Evolutionary conservation across 2,113 vertebrate genomes (phyloP), one percentile per base, ranked within the genome.

Genomic region (Callocephalon fimbriatum): DNA sequence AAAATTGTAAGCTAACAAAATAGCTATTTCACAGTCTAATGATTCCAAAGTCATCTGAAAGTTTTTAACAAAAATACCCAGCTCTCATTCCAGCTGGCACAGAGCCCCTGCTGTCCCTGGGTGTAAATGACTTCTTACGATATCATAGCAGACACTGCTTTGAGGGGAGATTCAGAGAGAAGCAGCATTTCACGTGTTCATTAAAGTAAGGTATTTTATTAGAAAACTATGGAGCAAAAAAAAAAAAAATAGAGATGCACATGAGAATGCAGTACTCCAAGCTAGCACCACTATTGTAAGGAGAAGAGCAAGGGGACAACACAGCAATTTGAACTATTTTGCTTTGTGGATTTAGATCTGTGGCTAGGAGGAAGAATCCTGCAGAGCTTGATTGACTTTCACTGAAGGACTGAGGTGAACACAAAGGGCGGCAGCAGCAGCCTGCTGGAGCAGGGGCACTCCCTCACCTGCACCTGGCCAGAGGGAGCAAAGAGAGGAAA

Each of bases 1-100:
- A 94, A 86, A 81, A 21, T 0, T 6, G 37, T 47, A 95, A 86
- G 50, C 38, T 88, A 94, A 76, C 3, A 9, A 93, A 79, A 86
- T 44, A 62, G 45, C 38, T 92, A 67, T 95, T 95, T 94, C 90
- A 88, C 63, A 74, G 62, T 83, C 95, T 83, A 86, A 62, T 42
- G 53, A 82, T 47, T 94, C 82, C 71, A 77, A 90, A 95, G 58
- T 59, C 3, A 84, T 83, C 75, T n/a, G 42, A 92, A 96, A 92
- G 63, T 35, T 84, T 93, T 83, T 66, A 63, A 93, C 45, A 77
- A 88, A 95, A 92, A 67, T 44, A 37, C 75, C 27, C 45, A 54
- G 29, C 38, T 73, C 79, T 83, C 32, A 58, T 76, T 94, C 65
- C 27, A 23, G 9, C 78, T 90, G 2, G 45, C 59, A 56, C 59